Conservation (phyloP, 2,113 vertebrate species). For the Caracal caracal region DNA sequence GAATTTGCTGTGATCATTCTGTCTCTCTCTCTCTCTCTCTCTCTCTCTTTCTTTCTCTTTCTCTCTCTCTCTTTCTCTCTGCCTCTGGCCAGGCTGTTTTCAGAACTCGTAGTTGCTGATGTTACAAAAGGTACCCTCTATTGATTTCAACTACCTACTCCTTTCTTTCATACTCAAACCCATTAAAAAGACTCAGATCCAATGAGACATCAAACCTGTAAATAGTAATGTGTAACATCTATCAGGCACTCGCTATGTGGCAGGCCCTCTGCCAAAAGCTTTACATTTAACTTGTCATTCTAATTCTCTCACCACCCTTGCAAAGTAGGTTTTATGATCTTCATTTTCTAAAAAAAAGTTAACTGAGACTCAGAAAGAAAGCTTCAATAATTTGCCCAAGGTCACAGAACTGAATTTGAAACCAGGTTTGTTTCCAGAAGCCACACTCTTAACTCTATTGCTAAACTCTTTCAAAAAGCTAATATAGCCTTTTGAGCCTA, state of each 20-base stretch:
- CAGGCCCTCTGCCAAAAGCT: neutral
- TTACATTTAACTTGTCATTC: neutral
- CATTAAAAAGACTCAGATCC: neutral
- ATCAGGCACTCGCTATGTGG: neutral
- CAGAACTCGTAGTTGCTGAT: neutral
- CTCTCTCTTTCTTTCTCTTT: no score
- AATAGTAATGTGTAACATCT: neutral
- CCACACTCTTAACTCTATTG: neutral
- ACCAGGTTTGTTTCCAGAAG: neutral
- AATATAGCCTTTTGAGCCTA: neutral
- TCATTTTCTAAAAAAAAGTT: neutral
- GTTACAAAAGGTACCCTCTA: neutral
- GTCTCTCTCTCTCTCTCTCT: no score
- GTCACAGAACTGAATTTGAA: constrained; percentile 19
- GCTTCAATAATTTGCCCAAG: neutral
- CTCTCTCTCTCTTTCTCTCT: no score
- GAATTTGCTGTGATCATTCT: neutral
- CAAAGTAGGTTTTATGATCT: neutral
- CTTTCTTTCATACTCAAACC: neutral
- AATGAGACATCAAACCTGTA: neutral
- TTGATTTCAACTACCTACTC: neutral
- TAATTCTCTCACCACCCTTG: neutral
- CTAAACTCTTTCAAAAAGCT: neutral
- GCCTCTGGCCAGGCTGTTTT: neutral
- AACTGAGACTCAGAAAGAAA: neutral